Base-by-base conservation (phyloP, 2,888 invertebrate species). In the Anodontia alba region DNA sequence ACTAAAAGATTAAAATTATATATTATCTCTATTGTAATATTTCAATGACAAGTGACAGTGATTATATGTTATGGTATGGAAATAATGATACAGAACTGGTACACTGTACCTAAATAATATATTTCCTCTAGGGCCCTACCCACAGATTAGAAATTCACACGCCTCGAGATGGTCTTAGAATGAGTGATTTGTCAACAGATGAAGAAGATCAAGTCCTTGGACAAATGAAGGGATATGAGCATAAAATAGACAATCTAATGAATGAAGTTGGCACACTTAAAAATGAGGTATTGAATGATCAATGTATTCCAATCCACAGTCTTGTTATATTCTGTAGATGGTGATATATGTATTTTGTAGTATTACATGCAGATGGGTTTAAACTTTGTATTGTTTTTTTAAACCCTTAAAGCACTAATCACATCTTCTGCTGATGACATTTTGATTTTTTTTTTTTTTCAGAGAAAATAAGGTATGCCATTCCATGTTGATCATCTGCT, bases 191-290 rank as follows among this genome's bases (percentile, higher is more conserved):
- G 23, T 62, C 20, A 88, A 89, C 62, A 33, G 93, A 93, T 66
- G 93, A 94, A 29, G 93, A 93, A 77, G 93, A 93, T 46, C 72
- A 80, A 0, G 90, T 91, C 5, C 89, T 90, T 33, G 87, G 85
- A 7, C 89, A 92, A 75, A 91, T 93, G 88, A 86, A 90, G 29
- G 80, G 88, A 43, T 94, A 94, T 78, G 93, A 94, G 85, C 90
- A 92, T 75, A 93, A 93, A 83, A 93, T 94, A 36, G 92, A 92
- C 78, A 90, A 87, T 66, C 88, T 94, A 15, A 93, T 94, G 92
- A 87, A 78, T 15, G 93, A 94, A 83, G 94, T 94, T 7, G 93
- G 93, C 57, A 90, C 90, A 0, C 87, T 94, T 26, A 93, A 92
- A 82, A 93, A 91, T 86, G 93, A 94, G 93, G 94, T 94, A 87